phyloP scores from a whole-genome alignment of 1,140 invertebrate species.

The Lepidurus packardi region DNA sequence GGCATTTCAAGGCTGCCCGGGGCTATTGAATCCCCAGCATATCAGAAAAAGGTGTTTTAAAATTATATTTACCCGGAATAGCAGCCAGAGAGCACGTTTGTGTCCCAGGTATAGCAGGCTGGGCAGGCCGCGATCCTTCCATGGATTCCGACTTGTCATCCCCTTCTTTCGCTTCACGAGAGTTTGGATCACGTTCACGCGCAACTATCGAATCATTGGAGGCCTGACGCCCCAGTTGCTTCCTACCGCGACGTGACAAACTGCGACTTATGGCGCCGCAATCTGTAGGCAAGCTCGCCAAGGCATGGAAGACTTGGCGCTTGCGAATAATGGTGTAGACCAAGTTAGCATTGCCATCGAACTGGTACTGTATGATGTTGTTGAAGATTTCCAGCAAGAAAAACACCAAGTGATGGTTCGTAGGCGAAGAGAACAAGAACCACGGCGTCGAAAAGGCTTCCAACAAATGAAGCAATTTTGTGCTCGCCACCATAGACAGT shows the following conservation, averaged over 20 bases:
- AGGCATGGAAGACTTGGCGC: conserved; percentile 90
- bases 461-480: conserved; percentile 92
- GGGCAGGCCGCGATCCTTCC: conserved; percentile 74
- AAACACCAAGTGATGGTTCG: conserved; percentile 97
- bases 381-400: conserved; percentile 99
- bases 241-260: conserved; percentile 59
- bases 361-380: conserved; percentile 99
- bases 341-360: conserved; percentile 97
- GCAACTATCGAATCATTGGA: conserved; percentile 36
- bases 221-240: conserved; percentile 39
- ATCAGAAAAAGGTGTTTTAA: conserved; percentile 25
- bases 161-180: conserved; percentile 40
- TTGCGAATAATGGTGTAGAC: conserved; percentile 99
- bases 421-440: conserved; percentile 94
- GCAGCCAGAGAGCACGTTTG: conserved; percentile 83
- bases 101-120: conserved; percentile 82
- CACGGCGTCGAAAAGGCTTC: conserved; percentile 98
- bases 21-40: not conserved
- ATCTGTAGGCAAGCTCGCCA: conserved; percentile 93
- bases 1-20: too few relatives aligned
- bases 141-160: conserved; percentile 50
- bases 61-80: conserved; percentile 59
- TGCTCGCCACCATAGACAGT: conserved; percentile 96
- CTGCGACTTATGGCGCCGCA: conserved; percentile 80
- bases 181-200: not conserved